Base-by-base conservation (phyloP, 2,797 vertebrate genomes). In the Sardinella longiceps region DNA sequence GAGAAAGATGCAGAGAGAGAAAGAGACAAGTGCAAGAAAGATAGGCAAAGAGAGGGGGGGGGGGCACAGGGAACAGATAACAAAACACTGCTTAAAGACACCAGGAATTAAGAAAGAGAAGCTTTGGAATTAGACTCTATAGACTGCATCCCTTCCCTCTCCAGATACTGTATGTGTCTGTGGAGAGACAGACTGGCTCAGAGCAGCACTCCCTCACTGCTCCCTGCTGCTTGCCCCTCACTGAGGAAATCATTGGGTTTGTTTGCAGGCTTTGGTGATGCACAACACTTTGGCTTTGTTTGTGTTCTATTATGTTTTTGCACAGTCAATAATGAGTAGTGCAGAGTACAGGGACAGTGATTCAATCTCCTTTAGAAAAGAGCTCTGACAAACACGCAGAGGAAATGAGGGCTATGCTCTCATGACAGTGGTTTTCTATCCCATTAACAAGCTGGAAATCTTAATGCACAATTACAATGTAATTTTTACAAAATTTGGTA, bases 1-100 rank as follows among this genome's bases (percentile, higher is more conserved):
- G 23, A 60, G 86, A n/a, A n/a, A 83, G 86, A 86, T 88, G 88
- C 39, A 80, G 12, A 46, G 60, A 48, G 86, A 18, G 48, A 58
- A 25, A 23, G 12, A 88, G 51, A 37, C 12, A 70, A 28, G n/a
- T n/a, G n/a, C n/a, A n/a, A 1, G 50, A n/a, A 1, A 33, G 28
- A 12, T 11, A 28, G 25, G 4, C 12, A 33, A 12, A 18, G 63
- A 60, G 58, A 25, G 33, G 15, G 15, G 4, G 14, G 12, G 60
- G 25, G 56, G 2, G 7, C 56, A 60, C 56, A 25, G 56, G 56
- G 5, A 18, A 77, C 70, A 77, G 37, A 77, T 23, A 77, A 43
- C 70, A 43, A 77, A 33, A 77, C 6, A 12, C 37, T 77, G 70
- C 70, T 43, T 77, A 39, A 77, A 77, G 37, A 77, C 33, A 18